These are phyloP conservation scores for Pedicia rivosa DNA, from an alignment of 2,888 invertebrate genomes.

Conservation along the genomic window DNA sequence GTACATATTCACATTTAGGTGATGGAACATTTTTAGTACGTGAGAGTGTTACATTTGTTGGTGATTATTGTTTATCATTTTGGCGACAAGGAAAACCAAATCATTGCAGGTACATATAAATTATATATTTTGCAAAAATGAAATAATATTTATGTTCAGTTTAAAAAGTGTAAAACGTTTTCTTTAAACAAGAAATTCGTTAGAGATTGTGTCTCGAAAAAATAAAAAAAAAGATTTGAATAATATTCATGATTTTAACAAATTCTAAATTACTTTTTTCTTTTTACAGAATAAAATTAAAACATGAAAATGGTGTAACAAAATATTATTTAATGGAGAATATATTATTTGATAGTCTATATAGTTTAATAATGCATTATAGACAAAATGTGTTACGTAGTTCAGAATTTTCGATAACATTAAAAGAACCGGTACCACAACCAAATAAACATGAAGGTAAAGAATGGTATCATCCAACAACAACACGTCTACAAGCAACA, in stretches of 20 bases:
- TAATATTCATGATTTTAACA: no score
- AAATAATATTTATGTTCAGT: no score
- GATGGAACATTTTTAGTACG: slow-evolving; percentile 88
- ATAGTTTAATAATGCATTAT: slow-evolving; percentile 82
- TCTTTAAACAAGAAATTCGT: no score
- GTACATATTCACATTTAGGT: slow-evolving; percentile 62
- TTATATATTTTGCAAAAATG: not conserved
- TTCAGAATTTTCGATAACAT: slow-evolving; percentile 73
- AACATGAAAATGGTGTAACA: slow-evolving; percentile 73
- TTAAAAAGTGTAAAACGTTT: not conserved
- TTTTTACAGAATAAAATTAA: slow-evolving; percentile 65
- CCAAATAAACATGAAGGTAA: slow-evolving; percentile 87
- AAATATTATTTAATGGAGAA: slow-evolving; percentile 84
- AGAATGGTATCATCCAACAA: slow-evolving; percentile 80
- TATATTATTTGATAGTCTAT: slow-evolving; percentile 79
- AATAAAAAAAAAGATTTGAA: no score
- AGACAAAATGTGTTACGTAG: slow-evolving; percentile 72
- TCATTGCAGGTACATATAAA: slow-evolving; percentile 44
- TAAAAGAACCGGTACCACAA: slow-evolving; percentile 86
- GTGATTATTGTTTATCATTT: slow-evolving; percentile 90
- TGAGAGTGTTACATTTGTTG: slow-evolving; percentile 89
- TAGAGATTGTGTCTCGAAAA: no score
- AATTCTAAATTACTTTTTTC: no score
- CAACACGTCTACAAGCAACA: slow-evolving; percentile 71
- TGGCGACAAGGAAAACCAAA: slow-evolving; percentile 81